Conservation (phyloP, 2,888 invertebrate genomes). For the Rhabditophanes sp. region DNA sequence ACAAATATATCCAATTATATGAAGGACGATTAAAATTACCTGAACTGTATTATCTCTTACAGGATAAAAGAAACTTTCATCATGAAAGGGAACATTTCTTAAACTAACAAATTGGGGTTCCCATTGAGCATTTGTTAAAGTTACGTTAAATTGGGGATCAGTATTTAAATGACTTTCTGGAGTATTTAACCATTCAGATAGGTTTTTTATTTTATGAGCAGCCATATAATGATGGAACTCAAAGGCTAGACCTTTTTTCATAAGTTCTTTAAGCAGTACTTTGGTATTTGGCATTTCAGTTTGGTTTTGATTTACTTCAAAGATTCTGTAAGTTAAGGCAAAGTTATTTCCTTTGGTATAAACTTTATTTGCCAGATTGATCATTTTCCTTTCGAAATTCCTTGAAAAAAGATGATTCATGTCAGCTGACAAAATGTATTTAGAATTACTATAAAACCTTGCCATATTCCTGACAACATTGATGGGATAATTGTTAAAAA, state of each 20-base stretch:
- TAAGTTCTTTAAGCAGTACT: constrained; percentile 8
- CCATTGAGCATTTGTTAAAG: constrained; percentile 10
- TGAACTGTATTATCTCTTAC: constrained; percentile 15
- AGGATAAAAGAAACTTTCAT: constrained; percentile 12
- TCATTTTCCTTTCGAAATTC: constrained; percentile 12
- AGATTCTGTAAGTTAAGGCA: constrained; percentile 15
- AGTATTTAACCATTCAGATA: constrained; percentile 12
- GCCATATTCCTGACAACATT: constrained; percentile 12
- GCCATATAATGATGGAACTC: constrained; percentile 17
- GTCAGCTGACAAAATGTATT: constrained; percentile 15
- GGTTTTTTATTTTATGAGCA: constrained; percentile 10
- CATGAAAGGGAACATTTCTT: constrained; percentile 12
- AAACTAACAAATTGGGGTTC: constrained; percentile 15
- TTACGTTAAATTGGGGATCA: not conserved
- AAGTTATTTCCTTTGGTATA: constrained; percentile 9
- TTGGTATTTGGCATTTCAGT: constrained; percentile 8
- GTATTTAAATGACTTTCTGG: not conserved
- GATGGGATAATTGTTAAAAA: constrained; percentile 10
- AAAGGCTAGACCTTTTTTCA: constrained; percentile 6
- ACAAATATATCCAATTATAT: constrained; percentile 3
- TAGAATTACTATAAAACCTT: constrained; percentile 6
- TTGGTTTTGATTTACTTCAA: constrained; percentile 10
- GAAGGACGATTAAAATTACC: constrained; percentile 6
- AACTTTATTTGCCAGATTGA: constrained; percentile 4
- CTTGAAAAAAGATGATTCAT: constrained; percentile 15